A percentile compares a stretch with the other conserved stretches of the same genome.
Evolutionary conservation across 1,140 invertebrate genomes (phyloP).

Genomic region (Melanaphis sacchari): DNA sequence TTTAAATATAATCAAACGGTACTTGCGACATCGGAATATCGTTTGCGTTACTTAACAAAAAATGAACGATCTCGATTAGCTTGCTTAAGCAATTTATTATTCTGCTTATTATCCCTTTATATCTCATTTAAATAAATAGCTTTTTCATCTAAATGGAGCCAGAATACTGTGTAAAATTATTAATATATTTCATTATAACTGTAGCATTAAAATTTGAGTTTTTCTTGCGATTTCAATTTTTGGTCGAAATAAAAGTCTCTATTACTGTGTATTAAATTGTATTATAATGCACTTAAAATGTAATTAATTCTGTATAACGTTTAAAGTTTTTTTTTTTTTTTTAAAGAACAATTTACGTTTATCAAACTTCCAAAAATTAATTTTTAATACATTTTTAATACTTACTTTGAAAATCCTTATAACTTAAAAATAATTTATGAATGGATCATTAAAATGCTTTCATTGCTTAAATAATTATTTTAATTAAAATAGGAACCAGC

Average conservation of each 20-base stretch:
- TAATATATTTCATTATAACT: neutral
- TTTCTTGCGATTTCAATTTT: neutral
- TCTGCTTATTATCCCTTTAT: neutral
- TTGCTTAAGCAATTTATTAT: neutral
- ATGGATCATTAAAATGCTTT: neutral
- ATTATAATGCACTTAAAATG: neutral
- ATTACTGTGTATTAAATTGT: neutral
- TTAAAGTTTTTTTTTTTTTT: conserved; percentile 9
- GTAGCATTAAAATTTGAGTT: neutral
- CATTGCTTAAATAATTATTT: neutral
- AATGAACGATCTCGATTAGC: neutral
- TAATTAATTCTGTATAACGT: neutral
- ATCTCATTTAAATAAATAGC: neutral
- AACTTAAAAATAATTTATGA: neutral
- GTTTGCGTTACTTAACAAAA: neutral
- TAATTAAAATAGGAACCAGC: neutral
- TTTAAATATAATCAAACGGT: neutral
- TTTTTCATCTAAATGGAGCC: neutral
- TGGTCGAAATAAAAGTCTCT: neutral
- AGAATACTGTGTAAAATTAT: neutral
- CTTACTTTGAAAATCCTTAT: neutral
- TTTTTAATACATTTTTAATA: conserved; percentile 11
- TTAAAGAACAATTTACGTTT: neutral
- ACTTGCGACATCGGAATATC: neutral
- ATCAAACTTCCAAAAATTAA: neutral